A percentile compares a stretch with the other conserved stretches of the same genome.
phyloP scores from a whole-genome alignment of 2,888 invertebrate species.

The Chloromyia formosa region DNA sequence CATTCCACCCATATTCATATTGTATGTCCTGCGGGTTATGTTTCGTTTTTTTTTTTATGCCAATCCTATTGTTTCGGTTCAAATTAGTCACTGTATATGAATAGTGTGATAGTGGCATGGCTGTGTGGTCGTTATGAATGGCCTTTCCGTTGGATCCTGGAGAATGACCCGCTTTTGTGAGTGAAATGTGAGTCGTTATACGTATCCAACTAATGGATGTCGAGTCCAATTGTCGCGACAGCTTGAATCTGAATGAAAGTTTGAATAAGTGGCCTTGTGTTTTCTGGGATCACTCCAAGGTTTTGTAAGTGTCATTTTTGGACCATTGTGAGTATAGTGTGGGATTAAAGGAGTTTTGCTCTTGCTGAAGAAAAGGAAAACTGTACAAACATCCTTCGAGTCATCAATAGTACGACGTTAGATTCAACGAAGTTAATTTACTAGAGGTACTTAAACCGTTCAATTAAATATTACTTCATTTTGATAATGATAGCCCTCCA shows the following conservation, averaged over 20 bases:
- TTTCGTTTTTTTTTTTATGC: background rate
- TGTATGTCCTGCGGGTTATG: conserved; percentile 4
- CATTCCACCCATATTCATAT: background rate
- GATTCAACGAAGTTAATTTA: no score
- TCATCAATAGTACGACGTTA: no score
- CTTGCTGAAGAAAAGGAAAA: no score
- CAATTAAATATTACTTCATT: no score
- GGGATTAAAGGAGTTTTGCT: no score
- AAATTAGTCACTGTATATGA: conserved; percentile 12
- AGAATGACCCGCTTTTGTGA: background rate
- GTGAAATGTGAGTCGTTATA: conserved; percentile 13
- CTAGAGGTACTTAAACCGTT: no score
- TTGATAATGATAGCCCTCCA: no score
- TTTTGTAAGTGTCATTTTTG: no score
- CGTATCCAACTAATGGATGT: conserved; percentile 13
- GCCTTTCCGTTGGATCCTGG: conserved; percentile 1
- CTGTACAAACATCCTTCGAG: no score
- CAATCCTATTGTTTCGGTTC: conserved; percentile 3
- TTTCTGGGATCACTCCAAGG: no score
- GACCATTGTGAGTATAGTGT: no score
- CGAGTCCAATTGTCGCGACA: conserved; percentile 6
- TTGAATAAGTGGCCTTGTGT: background rate
- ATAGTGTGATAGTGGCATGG: background rate
- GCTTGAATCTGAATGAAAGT: background rate
- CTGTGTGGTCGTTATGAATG: background rate